Evolutionary conservation across 1,140 invertebrate species (phyloP), one percentile per base, ranked within the genome.

Genomic region (Formica selysi): DNA sequence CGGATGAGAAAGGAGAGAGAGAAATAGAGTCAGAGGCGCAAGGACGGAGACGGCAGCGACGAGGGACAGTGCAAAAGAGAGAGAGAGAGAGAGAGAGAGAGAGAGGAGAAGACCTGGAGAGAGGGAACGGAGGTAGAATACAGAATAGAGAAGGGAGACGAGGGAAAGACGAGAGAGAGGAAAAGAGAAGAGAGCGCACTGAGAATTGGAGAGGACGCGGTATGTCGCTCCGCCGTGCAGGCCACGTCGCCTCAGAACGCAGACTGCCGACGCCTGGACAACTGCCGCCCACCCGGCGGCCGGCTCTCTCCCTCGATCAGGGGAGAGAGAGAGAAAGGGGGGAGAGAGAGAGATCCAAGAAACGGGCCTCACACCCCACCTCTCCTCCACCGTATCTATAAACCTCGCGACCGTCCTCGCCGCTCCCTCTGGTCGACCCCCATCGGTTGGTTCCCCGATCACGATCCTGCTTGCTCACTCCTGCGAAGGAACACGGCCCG

Each of bases 281-380:
- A 93, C 93, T 92, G 91, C 91, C 93, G 93, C 93, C 93, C 93
- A 94, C 93, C 92, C 93, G 93, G 85, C 76, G 62, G 87, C 90
- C 90, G 89, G 86, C 88, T 91, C 85, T 91, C 85, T 87, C 79
- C 78, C 86, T 61, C 76, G 73, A 48, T 11, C 51, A 41, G 11
- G 22, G 36, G 10, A n/a, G 10, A 61, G 41, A 22, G 38, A 86
- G 10, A 38, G 0, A 57, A 38, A 32, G 54, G 67, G 7, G 57
- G 26, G 62, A 70, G 62, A 71, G 67, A 67, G 57, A 51, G 36
- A 41, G n/a, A 57, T 67, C 44, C 73, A 54, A 85, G 81, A 78
- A 85, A 41, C 79, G 54, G 38, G 68, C 38, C 68, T 32, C 70
- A 6, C 29, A 38, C 54, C 6, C 10, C 65, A 22, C 64, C 48